These are phyloP conservation scores for Hipposideros armiger DNA, from an alignment of 2,113 vertebrate genomes.

Conservation along the genomic window DNA sequence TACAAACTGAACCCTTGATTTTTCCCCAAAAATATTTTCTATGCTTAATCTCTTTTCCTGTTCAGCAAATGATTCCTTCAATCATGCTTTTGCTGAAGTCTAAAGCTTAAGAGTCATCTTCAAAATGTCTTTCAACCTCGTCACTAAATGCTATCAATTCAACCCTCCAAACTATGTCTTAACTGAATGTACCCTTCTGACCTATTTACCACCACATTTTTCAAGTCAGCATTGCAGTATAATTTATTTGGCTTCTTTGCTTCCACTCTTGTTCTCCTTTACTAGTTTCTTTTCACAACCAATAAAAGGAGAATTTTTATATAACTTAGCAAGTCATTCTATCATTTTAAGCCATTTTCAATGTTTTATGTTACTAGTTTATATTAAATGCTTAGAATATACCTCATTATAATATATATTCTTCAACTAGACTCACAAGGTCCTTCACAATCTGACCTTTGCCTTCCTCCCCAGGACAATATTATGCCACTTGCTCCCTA, in stretches of 20 bases:
- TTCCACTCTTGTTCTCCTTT: background rate
- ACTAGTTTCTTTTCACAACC: background rate
- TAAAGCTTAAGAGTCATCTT: background rate
- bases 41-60: background rate
- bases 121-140: background rate
- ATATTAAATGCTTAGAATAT: background rate
- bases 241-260: background rate
- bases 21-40: background rate
- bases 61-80: background rate
- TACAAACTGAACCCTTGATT: background rate
- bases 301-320: background rate
- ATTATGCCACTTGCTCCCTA: background rate
- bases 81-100: background rate
- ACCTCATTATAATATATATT: background rate
- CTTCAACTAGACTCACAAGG: background rate
- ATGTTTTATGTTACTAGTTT: background rate
- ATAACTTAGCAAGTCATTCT: background rate
- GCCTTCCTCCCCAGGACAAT: background rate
- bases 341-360: background rate
- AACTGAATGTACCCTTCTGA: background rate
- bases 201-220: background rate
- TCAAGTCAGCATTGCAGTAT: background rate
- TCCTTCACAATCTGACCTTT: fast-evolving
- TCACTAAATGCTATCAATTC: background rate
- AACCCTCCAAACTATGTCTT: background rate